These are phyloP conservation scores for Eidolon dupreanum DNA, from an alignment of 2,797 vertebrate species.

Conservation along the genomic window DNA sequence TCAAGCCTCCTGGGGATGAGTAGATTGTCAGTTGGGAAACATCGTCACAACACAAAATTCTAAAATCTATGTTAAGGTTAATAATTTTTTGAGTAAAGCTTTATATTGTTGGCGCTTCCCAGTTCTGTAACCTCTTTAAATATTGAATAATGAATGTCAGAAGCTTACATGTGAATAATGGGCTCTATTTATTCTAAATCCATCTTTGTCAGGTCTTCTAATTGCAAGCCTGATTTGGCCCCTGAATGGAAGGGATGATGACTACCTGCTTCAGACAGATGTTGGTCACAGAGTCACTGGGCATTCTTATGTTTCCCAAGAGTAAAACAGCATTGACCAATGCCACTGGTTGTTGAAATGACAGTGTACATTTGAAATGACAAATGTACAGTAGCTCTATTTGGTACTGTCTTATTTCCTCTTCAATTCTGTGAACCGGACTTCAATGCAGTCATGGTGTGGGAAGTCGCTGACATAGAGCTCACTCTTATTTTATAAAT, in stretches of 20 bases:
- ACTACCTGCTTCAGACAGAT: not conserved
- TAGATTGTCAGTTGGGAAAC: constrained; percentile 70
- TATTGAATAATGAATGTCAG: not conserved
- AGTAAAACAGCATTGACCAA: not conserved
- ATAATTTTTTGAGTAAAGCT: constrained; percentile 8
- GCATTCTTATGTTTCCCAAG: not conserved
- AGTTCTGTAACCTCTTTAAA: not conserved
- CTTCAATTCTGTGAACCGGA: not conserved
- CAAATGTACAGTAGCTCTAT: not conserved
- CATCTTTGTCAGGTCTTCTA: constrained; percentile 24
- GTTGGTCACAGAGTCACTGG: not conserved
- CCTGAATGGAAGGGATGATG: not conserved
- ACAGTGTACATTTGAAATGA: not conserved
- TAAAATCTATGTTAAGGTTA: constrained; percentile 42
- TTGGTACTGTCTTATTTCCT: not conserved
- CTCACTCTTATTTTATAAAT: not conserved
- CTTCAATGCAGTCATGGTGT: not conserved
- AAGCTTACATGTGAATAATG: not conserved
- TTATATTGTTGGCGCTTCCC: not conserved
- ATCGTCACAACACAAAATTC: constrained; percentile 20
- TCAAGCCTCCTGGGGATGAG: constrained; percentile 78
- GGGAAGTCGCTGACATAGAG: not conserved
- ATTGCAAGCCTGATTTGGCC: not conserved
- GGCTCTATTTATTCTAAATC: not conserved
- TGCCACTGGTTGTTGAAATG: not conserved